These are phyloP conservation scores for Neocrepidodera transversa DNA, from an alignment of 2,888 invertebrate species.

Conservation along the genomic window DNA sequence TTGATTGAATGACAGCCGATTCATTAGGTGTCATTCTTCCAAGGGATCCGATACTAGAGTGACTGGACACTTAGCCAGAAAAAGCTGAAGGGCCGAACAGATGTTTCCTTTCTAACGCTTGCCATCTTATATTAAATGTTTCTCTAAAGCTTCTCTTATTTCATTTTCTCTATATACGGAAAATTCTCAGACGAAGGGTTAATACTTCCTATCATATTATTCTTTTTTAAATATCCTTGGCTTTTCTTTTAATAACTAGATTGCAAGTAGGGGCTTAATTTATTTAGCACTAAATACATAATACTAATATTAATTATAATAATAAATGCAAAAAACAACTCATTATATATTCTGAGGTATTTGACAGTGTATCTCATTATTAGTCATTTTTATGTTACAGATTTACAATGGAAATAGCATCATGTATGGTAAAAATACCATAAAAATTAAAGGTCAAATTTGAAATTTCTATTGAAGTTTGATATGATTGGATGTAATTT, in stretches of 20 bases:
- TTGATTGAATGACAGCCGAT: slow-evolving; percentile 63
- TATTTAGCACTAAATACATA: no score
- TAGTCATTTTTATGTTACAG: no score
- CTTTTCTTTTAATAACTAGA: neutral
- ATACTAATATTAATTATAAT: no score
- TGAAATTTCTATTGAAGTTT: no score
- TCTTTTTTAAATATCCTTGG: neutral
- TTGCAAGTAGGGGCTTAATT: no score
- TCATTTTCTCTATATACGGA: slow-evolving; percentile 20
- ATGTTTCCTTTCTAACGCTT: slow-evolving; percentile 43
- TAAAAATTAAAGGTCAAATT: no score
- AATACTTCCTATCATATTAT: slow-evolving; percentile 5
- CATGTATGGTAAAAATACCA: no score
- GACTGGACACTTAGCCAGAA: slow-evolving; percentile 40
- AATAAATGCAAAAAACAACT: no score
- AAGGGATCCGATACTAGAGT: slow-evolving; percentile 44
- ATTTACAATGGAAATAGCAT: no score
- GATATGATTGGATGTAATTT: no score
- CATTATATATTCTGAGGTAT: no score
- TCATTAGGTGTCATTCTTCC: slow-evolving; percentile 61
- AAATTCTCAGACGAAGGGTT: slow-evolving; percentile 16
- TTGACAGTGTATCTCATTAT: no score
- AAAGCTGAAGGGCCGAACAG: slow-evolving; percentile 51
- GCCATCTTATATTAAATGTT: slow-evolving; percentile 41
- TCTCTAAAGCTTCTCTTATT: slow-evolving; percentile 36